A percentile compares a stretch with the other conserved stretches of the same genome.
phyloP scores from a whole-genome alignment of 2,113 vertebrate species.

The Calonectris borealis region DNA sequence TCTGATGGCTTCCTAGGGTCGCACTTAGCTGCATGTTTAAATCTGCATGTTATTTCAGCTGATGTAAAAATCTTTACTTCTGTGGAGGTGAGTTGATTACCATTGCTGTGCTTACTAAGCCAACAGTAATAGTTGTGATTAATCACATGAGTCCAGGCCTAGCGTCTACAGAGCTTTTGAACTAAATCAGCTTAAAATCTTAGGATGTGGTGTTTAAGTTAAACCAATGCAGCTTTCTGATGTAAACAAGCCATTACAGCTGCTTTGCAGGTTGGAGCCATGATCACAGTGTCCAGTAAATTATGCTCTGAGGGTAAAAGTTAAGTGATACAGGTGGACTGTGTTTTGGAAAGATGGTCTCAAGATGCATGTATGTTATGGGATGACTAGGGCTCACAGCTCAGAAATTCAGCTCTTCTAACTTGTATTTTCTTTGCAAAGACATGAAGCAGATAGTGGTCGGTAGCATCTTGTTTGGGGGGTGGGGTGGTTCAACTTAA shows the following conservation, averaged over 20 bases:
- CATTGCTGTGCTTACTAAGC: neutral
- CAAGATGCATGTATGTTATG: neutral
- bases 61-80: neutral
- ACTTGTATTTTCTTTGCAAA: neutral
- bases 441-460: neutral
- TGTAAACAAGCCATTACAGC: slow-evolving; percentile 24
- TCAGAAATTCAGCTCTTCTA: neutral
- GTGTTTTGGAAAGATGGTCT: neutral
- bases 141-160: neutral
- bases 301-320: neutral
- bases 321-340: neutral
- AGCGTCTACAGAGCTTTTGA: slow-evolving; percentile 2
- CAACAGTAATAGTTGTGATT: neutral
- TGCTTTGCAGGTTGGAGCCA: neutral
- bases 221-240: neutral
- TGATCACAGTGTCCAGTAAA: neutral
- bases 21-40: neutral
- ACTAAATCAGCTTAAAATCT: slow-evolving; percentile 53
- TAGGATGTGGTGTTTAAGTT: slow-evolving; percentile 16
- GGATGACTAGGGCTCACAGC: neutral
- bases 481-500: neutral
- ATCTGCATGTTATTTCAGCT: neutral
- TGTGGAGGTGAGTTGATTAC: neutral
- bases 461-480: neutral
- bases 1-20: neutral